Evolutionary conservation across 2,888 invertebrate species (phyloP).

Genomic region (Sialis lutaria): DNA sequence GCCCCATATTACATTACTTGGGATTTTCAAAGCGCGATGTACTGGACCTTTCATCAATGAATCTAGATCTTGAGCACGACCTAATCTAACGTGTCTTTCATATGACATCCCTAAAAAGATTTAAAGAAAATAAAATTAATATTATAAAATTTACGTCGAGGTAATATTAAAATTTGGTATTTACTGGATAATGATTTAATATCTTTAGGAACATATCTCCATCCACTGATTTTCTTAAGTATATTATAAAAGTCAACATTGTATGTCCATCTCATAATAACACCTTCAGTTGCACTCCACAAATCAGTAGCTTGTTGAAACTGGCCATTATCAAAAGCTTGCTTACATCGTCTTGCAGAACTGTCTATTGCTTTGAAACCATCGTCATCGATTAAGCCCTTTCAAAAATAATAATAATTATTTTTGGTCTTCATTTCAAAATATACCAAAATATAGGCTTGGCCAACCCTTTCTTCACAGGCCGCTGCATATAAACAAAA

Average conservation of each 20-base stretch:
- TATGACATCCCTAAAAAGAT: conserved; percentile 21
- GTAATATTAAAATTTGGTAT: not conserved
- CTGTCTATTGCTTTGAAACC: conserved; percentile 16
- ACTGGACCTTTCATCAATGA: conserved; percentile 57
- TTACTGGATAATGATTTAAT: too few species aligned
- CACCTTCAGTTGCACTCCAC: conserved; percentile 45
- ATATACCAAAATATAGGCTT: too few species aligned
- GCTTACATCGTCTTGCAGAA: conserved; percentile 11
- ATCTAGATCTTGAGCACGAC: conserved; percentile 23
- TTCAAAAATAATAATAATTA: conserved; percentile 4
- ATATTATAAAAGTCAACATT: conserved; percentile 73
- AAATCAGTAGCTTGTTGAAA: conserved; percentile 41
- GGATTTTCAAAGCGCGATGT: conserved; percentile 43
- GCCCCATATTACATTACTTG: conserved; percentile 46
- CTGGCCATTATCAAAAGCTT: conserved; percentile 25
- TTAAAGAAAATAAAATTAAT: not conserved
- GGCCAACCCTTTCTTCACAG: too few species aligned
- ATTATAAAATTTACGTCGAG: not conserved
- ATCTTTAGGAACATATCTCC: too few species aligned
- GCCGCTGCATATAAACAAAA: not conserved
- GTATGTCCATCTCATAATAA: conserved; percentile 40
- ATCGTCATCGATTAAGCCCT: conserved; percentile 17
- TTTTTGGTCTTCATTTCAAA: too few species aligned
- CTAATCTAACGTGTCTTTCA: conserved; percentile 20
- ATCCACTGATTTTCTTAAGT: conserved; percentile 26